Evolutionary conservation across 2,113 vertebrate species (phyloP).

Genomic region (Nothobranchius furzeri): DNA sequence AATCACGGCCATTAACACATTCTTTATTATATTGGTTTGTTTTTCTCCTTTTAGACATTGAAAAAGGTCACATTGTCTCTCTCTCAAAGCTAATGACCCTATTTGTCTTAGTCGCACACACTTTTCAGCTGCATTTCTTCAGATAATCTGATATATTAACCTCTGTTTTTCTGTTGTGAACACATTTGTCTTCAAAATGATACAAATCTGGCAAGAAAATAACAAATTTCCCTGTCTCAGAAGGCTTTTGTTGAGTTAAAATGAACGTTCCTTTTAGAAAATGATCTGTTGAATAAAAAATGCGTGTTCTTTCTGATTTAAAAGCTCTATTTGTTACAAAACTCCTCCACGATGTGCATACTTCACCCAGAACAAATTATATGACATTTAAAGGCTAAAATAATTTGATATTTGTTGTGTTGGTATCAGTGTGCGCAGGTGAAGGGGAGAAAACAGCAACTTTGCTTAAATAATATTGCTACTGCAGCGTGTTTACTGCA

Average conservation of each 20-base stretch:
- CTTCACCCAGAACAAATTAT: slow-evolving; percentile 75
- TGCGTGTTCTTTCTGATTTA: too few relatives aligned
- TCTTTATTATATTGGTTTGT: too few relatives aligned
- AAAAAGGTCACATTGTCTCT: neutral
- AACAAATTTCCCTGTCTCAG: neutral
- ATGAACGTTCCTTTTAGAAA: too few relatives aligned
- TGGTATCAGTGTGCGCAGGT: slow-evolving; percentile 69
- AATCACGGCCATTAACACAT: too few relatives aligned
- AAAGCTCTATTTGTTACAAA: slow-evolving; percentile 71
- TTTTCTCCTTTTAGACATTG: neutral
- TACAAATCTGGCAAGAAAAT: slow-evolving; percentile 24
- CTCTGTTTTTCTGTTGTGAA: slow-evolving; percentile 2
- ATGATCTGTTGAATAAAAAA: too few relatives aligned
- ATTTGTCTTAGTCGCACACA: slow-evolving; percentile 1
- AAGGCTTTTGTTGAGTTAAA: neutral
- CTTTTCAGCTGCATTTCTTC: slow-evolving; percentile 11
- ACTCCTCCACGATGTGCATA: slow-evolving; percentile 76
- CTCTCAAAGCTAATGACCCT: slow-evolving; percentile 1
- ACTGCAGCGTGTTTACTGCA: neutral
- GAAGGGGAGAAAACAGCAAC: slow-evolving; percentile 60
- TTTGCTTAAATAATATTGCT: slow-evolving; percentile 53
- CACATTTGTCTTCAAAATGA: slow-evolving; percentile 29
- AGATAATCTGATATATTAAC: slow-evolving; percentile 7
- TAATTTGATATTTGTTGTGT: slow-evolving; percentile 82
- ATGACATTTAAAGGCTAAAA: slow-evolving; percentile 77